These are phyloP conservation scores for Numida meleagris DNA, from an alignment of 2,113 vertebrate species.

Conservation along the genomic window DNA sequence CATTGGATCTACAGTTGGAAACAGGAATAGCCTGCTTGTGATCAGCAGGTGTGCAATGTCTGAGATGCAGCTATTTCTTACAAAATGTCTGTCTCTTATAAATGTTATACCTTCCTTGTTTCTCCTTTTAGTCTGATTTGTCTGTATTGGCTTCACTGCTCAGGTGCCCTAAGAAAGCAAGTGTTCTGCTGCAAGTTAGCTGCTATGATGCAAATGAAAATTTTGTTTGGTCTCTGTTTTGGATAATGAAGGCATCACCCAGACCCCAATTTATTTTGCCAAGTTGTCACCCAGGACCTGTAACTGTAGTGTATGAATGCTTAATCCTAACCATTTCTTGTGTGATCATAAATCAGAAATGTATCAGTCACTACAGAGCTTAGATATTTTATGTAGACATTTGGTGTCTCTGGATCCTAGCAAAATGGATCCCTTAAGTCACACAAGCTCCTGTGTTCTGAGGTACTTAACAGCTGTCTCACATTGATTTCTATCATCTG, in stretches of 20 bases:
- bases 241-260: background rate
- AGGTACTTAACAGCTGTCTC: background rate
- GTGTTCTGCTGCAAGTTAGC: background rate
- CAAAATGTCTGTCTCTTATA: background rate
- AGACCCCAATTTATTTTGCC: background rate
- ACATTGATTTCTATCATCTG: background rate
- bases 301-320: background rate
- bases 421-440: background rate
- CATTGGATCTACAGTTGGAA: background rate
- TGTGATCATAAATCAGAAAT: background rate
- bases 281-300: background rate
- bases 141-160: background rate
- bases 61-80: background rate
- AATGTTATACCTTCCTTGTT: fast-evolving
- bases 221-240: background rate
- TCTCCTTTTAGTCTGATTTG: background rate
- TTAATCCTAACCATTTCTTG: background rate
- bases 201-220: background rate
- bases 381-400: background rate
- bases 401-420: background rate
- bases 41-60: fast-evolving
- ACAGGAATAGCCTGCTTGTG: background rate
- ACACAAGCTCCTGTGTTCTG: background rate
- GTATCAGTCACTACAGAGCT: background rate
- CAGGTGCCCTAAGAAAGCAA: fast-evolving